Evolutionary conservation across 2,113 vertebrate genomes (phyloP).

Genomic region (Oncorhynchus mykiss): DNA sequence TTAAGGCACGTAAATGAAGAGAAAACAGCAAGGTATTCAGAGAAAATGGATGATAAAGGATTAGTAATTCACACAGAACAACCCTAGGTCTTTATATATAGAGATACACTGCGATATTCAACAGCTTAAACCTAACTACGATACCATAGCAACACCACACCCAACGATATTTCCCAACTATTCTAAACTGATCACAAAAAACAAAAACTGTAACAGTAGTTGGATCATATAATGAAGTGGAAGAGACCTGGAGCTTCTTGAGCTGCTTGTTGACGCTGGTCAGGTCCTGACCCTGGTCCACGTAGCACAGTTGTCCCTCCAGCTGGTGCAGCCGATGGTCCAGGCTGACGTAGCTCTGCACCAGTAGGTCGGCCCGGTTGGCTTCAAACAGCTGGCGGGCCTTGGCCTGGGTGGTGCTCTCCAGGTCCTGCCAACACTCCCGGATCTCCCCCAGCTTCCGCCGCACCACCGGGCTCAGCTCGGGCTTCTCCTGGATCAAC

Average conservation of each 20-base stretch:
- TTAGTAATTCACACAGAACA: not conserved
- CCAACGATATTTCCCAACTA: no score
- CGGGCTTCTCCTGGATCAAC: conserved; percentile 88
- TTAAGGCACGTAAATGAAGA: not conserved
- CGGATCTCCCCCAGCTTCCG: conserved; percentile 86
- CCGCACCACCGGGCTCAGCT: conserved; percentile 80
- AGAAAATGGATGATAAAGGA: not conserved
- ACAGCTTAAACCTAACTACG: not conserved
- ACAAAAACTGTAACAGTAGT: not conserved
- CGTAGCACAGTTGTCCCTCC: conserved; percentile 80
- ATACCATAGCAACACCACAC: no score
- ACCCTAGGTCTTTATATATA: not conserved
- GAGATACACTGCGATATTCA: not conserved
- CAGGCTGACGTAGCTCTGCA: conserved; percentile 83
- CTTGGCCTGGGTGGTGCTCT: conserved; percentile 86
- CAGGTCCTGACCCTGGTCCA: conserved; percentile 82
- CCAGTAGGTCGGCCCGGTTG: conserved; percentile 83
- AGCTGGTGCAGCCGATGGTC: conserved; percentile 83
- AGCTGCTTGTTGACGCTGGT: conserved; percentile 87
- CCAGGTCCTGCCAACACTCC: conserved; percentile 88
- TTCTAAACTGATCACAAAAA: no score
- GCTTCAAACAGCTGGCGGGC: conserved; percentile 87
- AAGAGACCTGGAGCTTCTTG: conserved; percentile 84
- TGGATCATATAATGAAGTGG: not conserved
- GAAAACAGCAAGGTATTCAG: not conserved